Conservation (phyloP, 2,113 vertebrate species). For the Hippotragus niger region DNA sequence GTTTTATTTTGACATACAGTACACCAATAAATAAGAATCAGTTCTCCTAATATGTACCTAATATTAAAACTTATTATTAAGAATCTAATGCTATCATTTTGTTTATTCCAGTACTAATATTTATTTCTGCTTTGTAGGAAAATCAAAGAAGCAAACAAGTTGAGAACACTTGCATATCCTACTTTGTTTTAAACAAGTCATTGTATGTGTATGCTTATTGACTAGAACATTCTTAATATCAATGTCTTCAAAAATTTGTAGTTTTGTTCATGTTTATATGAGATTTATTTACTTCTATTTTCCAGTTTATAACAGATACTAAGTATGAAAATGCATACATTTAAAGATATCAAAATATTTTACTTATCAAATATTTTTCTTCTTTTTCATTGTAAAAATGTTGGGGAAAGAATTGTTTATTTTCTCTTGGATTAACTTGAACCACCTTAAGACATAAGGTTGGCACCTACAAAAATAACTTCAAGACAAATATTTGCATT, state of each 20-base stretch:
- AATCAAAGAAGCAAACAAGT: neutral
- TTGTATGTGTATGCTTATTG: neutral
- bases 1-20: neutral
- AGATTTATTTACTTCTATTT: neutral
- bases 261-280: neutral
- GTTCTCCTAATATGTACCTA: neutral
- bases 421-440: constrained; percentile 17
- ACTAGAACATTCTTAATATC: neutral
- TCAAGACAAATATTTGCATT: constrained; percentile 72
- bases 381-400: constrained; percentile 1
- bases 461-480: constrained; percentile 53
- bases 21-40: neutral
- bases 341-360: constrained; percentile 31
- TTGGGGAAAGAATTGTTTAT: neutral
- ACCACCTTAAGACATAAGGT: constrained; percentile 33
- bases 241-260: neutral
- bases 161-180: neutral
- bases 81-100: neutral
- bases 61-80: neutral
- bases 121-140: neutral
- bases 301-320: neutral
- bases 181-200: neutral
- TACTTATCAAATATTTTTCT: neutral
- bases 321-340: neutral
- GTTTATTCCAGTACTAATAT: neutral